Evolutionary conservation across 1,140 invertebrate species (phyloP).

Genomic region (Stegodyphus dumicola): DNA sequence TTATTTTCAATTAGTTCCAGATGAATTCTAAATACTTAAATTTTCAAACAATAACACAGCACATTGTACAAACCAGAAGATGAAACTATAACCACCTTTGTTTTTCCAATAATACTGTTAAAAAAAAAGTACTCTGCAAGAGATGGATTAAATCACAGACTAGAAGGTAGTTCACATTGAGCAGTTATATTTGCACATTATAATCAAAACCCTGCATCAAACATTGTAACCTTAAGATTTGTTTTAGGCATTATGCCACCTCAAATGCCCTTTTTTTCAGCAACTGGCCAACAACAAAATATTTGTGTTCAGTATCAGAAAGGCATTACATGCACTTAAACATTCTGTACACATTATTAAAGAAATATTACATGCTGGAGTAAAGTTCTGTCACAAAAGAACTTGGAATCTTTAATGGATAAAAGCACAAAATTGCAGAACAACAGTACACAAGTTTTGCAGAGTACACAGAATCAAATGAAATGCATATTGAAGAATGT

Average conservation of each 20-base stretch:
- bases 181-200: conserved; percentile 59
- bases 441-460: too few relatives aligned
- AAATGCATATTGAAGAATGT: too few relatives aligned
- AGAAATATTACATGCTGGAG: not conserved
- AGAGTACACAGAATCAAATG: too few relatives aligned
- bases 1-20: conserved; percentile 50
- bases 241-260: conserved; percentile 21
- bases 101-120: conserved; percentile 61
- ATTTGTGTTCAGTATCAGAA: not conserved
- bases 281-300: conserved; percentile 16
- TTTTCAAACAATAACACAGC: conserved; percentile 56
- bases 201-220: conserved; percentile 39
- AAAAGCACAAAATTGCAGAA: too few relatives aligned
- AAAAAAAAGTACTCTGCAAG: conserved; percentile 57
- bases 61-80: conserved; percentile 56
- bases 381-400: too few relatives aligned
- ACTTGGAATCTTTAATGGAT: too few relatives aligned
- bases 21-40: conserved; percentile 53
- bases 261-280: conserved; percentile 47
- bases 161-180: conserved; percentile 60
- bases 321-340: not conserved
- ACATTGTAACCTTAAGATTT: conserved; percentile 21
- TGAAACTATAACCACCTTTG: conserved; percentile 61
- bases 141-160: conserved; percentile 61
- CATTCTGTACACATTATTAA: not conserved